Conservation (phyloP, 2,797 vertebrate species). For the Ispidina lecontei region DNA sequence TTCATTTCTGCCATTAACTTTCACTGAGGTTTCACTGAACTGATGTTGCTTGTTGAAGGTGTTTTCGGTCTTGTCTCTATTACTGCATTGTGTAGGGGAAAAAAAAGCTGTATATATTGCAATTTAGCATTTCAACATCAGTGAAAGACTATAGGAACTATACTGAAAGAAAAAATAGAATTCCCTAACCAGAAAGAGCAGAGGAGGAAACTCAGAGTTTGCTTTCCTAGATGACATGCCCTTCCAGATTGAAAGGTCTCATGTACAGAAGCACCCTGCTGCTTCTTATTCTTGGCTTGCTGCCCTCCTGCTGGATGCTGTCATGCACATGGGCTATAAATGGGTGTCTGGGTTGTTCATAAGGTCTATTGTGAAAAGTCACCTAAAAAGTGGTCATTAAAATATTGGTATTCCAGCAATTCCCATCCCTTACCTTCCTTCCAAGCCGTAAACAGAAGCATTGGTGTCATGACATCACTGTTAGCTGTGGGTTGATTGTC, state of each 20-base stretch:
- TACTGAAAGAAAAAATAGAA: neutral
- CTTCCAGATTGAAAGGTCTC: neutral
- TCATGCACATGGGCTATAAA: neutral
- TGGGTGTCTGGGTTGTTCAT: neutral
- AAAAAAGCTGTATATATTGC: neutral
- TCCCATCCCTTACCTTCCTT: neutral
- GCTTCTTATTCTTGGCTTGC: neutral
- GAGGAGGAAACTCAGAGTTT: neutral
- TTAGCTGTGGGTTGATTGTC: neutral
- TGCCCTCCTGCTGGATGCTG: neutral
- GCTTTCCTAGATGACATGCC: neutral
- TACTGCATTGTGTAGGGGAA: neutral
- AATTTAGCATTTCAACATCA: neutral
- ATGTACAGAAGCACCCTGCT: neutral
- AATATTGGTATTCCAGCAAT: neutral
- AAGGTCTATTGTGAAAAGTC: neutral
- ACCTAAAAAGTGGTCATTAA: neutral
- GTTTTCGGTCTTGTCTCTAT: neutral
- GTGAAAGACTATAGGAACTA: neutral
- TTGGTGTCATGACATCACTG: accelerated
- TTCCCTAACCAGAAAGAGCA: neutral
- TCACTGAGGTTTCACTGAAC: neutral
- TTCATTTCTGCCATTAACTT: neutral
- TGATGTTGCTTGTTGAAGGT: neutral
- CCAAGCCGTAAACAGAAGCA: neutral